phyloP scores from a whole-genome alignment of 2,888 invertebrate genomes.

The Alviniconcha strummeri region DNA sequence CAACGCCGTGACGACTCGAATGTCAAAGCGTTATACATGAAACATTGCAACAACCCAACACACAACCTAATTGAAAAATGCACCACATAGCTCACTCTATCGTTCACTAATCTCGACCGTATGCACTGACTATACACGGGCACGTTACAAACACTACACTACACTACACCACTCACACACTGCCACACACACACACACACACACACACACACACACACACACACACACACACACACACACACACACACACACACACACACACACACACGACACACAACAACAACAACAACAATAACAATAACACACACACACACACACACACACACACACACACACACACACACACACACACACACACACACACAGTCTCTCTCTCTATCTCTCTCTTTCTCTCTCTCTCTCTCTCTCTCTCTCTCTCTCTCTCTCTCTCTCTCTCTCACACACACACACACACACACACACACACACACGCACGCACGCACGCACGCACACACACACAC shows the following conservation, averaged over 20 bases:
- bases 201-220: neutral
- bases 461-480: neutral
- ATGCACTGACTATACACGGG: too few relatives aligned
- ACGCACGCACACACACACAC: neutral
- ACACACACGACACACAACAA: too few relatives aligned
- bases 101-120: too few relatives aligned
- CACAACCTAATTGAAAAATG: too few relatives aligned
- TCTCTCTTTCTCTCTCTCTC: neutral
- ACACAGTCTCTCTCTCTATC: neutral
- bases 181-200: too few relatives aligned
- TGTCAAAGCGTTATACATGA: too few relatives aligned
- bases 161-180: neutral
- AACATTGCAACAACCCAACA: too few relatives aligned
- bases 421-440: neutral
- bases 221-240: neutral
- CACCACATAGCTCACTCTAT: too few relatives aligned
- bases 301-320: neutral
- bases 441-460: neutral
- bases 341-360: neutral
- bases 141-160: too few relatives aligned
- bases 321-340: neutral
- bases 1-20: too few relatives aligned
- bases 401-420: neutral
- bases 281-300: neutral
- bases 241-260: neutral